phyloP scores from a whole-genome alignment of 2,888 invertebrate genomes.

The Drosophila anceps region DNA sequence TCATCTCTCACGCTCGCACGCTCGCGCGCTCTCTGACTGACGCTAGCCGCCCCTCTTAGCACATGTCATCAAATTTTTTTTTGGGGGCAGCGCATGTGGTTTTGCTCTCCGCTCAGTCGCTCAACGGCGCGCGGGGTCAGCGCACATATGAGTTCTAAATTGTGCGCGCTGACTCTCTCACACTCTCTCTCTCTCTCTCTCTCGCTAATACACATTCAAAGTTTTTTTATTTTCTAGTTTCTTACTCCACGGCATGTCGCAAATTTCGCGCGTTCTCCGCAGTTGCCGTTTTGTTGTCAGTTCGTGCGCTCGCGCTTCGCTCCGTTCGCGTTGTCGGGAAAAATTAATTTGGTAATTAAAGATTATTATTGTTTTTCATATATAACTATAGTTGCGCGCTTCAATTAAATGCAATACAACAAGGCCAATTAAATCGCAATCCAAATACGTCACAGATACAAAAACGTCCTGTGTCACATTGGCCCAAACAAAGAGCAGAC shows the following conservation, averaged over 20 bases:
- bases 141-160: constrained; percentile 9
- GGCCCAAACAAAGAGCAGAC: constrained; percentile 7
- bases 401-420: constrained; percentile 23
- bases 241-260: constrained; percentile 3
- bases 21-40: constrained; percentile 7
- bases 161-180: constrained; percentile 9
- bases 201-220: not conserved
- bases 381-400: constrained; percentile 13
- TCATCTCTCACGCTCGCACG: not conserved
- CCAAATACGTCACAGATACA: not conserved
- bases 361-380: constrained; percentile 45
- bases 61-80: constrained; percentile 10
- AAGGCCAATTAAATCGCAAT: constrained; percentile 30
- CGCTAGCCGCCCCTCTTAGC: constrained; percentile 18
- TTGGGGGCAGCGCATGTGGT: constrained; percentile 48
- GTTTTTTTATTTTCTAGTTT: not conserved
- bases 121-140: constrained; percentile 7
- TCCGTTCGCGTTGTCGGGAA: constrained; percentile 24
- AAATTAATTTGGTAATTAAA: constrained; percentile 65
- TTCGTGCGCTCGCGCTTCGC: constrained; percentile 31
- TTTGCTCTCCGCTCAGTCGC: constrained; percentile 8
- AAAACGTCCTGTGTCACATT: constrained; percentile 58
- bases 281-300: constrained; percentile 56
- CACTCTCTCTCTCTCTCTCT: constrained; percentile 9
- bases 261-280: constrained; percentile 47